Evolutionary conservation across 1,140 invertebrate species (phyloP), one percentile per base, ranked within the genome.

Genomic region (Brachionus rubens): DNA sequence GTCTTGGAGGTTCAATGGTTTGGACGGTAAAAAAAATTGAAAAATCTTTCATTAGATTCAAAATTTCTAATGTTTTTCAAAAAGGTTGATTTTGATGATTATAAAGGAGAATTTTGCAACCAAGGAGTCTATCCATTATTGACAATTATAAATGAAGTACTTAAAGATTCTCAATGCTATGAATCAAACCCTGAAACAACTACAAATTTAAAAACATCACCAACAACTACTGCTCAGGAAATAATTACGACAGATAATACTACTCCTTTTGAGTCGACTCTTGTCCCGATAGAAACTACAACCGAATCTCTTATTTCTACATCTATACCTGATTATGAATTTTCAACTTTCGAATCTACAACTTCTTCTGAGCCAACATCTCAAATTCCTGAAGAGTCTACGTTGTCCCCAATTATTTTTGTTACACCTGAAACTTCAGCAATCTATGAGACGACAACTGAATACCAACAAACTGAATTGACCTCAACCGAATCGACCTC

Each of bases 111-210:
- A 3, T 89, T 88, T 12, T 94, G 92, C 81, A 90, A 91, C 79
- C 88, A 87, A 2, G 89, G 90, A 78, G 89, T 91, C 0, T 95
- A 93, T 85, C 93, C 93, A 0, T 84, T 96, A 2, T 92, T 95
- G 75, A 92, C 93, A 83, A 91, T 92, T 0, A 92, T 90, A 10
- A 94, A 94, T 24, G 59, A 65, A 24, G 40, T 65, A 1, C 59
- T 65, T 5, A 59, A 59, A 36, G 54, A 59, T n/a, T 59, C 54
- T 16, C 28, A 59, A 40, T 59, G 54, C n/a, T 59, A 33, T 59
- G 54, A 33, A 6, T 59, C 28, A 36, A 16, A 54, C 24, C 30
- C 50, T 12, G 30, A 28, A 54, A 24, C 50, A n/a, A 14, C 14
- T 14, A 28, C 24, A 30, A 28, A 28, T 16, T 54, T 9, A 26